Base-by-base conservation (phyloP, 2,113 vertebrate species). In the Dicaeum eximium region DNA sequence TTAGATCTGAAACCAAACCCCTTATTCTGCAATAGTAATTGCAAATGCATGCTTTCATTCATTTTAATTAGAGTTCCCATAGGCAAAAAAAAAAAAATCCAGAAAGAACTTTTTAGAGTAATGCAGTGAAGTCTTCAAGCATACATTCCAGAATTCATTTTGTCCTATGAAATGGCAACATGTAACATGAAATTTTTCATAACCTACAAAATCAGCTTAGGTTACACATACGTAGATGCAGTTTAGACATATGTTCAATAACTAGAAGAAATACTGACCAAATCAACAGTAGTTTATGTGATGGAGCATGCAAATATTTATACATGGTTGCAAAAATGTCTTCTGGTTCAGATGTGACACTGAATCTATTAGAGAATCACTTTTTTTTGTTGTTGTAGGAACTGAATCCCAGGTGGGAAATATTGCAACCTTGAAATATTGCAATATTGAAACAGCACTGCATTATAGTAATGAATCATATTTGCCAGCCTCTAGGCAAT, bases 1-100 rank as follows among this genome's bases (percentile, higher is more conserved):
- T 72, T 86, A 69, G 11, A 70, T 60, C 15, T 88, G 53, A 91
- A 89, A 72, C 16, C 19, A 44, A 73, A 44, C 30, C 10, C 21
- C 19, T 80, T 88, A n/a, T 47, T 77, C 62, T 82, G 11, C 11
- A 81, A 31, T 19, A 11, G 25, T 54, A 92, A 83, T 91, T 91
- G 40, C 45, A 90, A 81, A 91, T 80, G 30, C 45, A 44, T 65
- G 30, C 27, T 73, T 92, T 96, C 44, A 91, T 77, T 91, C 62
- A 90, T 92, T 95, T 91, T 95, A 95, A 89, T 95, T 87, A 72
- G 70, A 61, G 4, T 65, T 86, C 48, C 45, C 27, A 69, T 13
- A 72, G n/a, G 72, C 7, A 75, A 80, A 54, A 67, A 53, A 38
- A 50, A 37, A 38, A 4, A 31, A 10, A 71, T 67, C 37, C 25